phyloP scores from a whole-genome alignment of 2,113 vertebrate genomes.

The Lagopus muta region DNA sequence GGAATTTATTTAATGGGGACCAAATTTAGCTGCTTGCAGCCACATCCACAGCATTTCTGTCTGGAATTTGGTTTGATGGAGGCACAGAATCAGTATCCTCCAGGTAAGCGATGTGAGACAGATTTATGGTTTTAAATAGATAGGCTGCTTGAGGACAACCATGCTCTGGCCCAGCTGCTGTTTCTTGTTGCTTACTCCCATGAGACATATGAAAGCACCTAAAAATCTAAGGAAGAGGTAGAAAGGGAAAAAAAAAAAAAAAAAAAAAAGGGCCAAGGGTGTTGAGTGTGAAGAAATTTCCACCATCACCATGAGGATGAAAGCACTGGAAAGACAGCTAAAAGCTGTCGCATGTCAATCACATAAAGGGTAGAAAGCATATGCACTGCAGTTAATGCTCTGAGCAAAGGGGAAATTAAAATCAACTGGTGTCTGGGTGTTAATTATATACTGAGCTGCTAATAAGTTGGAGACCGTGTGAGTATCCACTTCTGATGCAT shows the following conservation, averaged over 20 bases:
- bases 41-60: background rate
- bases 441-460: conserved; percentile 60
- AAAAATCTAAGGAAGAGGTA: background rate
- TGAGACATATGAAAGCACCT: background rate
- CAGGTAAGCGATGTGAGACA: background rate
- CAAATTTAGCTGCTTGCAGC: background rate
- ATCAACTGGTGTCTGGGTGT: conserved; percentile 31
- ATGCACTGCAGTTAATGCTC: conserved; percentile 28
- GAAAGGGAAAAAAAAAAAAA: background rate
- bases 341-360: conserved; percentile 67
- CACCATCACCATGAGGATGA: background rate
- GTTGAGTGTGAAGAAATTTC: conserved; percentile 12
- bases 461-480: conserved; percentile 25
- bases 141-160: background rate
- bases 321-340: conserved; percentile 10
- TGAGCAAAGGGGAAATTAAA: conserved; percentile 1
- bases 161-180: background rate
- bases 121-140: background rate
- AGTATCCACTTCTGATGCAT: conserved; percentile 17
- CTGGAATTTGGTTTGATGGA: background rate
- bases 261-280: background rate
- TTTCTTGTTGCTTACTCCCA: background rate
- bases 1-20: background rate
- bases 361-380: conserved; percentile 57
- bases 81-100: background rate